Conservation (phyloP, 1,140 invertebrate species). For the Anastrepha ludens region DNA sequence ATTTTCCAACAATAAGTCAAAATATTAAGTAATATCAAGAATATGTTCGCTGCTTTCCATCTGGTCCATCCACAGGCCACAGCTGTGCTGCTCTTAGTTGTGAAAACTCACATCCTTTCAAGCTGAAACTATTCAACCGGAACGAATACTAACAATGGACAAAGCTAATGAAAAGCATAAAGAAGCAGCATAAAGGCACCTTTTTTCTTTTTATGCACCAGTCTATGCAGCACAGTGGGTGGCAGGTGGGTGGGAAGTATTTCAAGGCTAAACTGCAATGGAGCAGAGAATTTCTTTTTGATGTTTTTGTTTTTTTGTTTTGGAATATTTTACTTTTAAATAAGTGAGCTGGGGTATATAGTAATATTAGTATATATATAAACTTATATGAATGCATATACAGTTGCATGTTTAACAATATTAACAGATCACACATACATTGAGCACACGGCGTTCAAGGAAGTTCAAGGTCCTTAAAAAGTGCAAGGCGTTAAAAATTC, state of each 20-base stretch:
- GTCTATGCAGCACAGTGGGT: not conserved
- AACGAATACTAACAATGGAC: not conserved
- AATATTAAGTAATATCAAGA: slow-evolving; percentile 23
- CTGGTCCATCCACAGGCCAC: not conserved
- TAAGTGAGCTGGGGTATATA: too few relatives aligned
- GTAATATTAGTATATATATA: too few relatives aligned
- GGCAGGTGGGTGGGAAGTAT: not conserved
- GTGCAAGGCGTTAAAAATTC: too few relatives aligned
- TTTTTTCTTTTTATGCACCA: too few relatives aligned
- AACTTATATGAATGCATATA: too few relatives aligned
- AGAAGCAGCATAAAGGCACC: not conserved
- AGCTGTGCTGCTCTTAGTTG: slow-evolving; percentile 9
- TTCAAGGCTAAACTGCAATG: not conserved
- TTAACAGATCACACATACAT: too few relatives aligned
- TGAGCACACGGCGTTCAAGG: too few relatives aligned
- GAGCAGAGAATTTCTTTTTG: not conserved
- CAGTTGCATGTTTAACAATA: too few relatives aligned
- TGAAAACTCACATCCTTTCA: slow-evolving; percentile 16
- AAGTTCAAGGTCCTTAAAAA: too few relatives aligned
- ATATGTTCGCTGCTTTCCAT: not conserved
- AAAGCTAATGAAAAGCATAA: not conserved
- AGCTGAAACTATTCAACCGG: slow-evolving; percentile 10
- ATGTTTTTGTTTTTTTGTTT: not conserved
- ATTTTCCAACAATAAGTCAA: slow-evolving; percentile 23
- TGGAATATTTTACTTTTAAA: too few relatives aligned